phyloP scores from a whole-genome alignment of 2,113 vertebrate species.

The Ctenomys sociabilis region DNA sequence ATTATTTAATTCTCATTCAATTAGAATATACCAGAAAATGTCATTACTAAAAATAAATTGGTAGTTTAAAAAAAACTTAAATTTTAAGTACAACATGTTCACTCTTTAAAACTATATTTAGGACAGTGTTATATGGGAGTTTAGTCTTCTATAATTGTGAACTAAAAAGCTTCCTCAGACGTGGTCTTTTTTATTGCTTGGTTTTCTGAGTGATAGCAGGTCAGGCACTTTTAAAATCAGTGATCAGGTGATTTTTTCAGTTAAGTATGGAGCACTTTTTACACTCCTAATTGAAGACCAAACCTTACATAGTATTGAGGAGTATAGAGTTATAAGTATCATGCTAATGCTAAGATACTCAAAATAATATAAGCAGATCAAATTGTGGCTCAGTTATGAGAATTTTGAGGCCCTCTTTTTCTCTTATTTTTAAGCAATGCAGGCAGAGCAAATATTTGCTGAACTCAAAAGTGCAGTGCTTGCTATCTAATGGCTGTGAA shows the following conservation, averaged over 20 bases:
- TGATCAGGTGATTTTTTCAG: slow-evolving; percentile 1
- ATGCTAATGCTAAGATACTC: slow-evolving; percentile 64
- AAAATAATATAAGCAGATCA: slow-evolving; percentile 16
- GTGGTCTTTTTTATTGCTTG: not conserved
- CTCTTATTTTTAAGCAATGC: slow-evolving; percentile 10
- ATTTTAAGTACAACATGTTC: not conserved
- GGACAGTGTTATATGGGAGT: not conserved
- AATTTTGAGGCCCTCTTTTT: not conserved
- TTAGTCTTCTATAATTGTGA: not conserved
- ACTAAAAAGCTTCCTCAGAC: not conserved
- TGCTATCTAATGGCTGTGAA: slow-evolving; percentile 10
- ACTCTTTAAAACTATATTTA: not conserved
- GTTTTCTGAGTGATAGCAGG: not conserved
- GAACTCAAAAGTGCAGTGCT: not conserved
- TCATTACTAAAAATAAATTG: not conserved
- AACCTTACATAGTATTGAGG: slow-evolving; percentile 29
- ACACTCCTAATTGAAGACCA: not conserved
- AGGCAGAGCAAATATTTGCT: slow-evolving; percentile 18
- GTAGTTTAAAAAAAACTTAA: slow-evolving; percentile 23
- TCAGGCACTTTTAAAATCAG: slow-evolving; percentile 18
- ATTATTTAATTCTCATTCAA: slow-evolving; percentile 16
- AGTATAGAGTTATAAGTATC: slow-evolving; percentile 55
- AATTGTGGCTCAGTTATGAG: slow-evolving; percentile 1
- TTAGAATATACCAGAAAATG: not conserved
- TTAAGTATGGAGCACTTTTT: slow-evolving; percentile 45